phyloP scores from a whole-genome alignment of 2,113 vertebrate genomes.

The Morone chrysops region DNA sequence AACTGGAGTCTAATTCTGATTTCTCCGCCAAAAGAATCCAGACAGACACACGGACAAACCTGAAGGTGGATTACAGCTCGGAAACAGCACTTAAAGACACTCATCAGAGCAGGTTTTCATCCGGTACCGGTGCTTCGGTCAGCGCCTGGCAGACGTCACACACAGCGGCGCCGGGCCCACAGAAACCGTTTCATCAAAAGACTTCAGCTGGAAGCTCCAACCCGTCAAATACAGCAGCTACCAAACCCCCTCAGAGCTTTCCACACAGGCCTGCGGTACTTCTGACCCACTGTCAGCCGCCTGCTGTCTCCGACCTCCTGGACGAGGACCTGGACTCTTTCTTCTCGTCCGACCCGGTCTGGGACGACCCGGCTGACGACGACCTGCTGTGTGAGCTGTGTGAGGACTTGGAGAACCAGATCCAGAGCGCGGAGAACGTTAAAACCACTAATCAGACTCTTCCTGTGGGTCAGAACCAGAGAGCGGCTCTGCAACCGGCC shows the following conservation, averaged over 20 bases:
- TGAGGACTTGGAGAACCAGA: conserved; percentile 88
- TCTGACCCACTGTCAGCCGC: fast-evolving
- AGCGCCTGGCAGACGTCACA: neutral
- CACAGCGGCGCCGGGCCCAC: neutral
- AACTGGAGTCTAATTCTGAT: conserved; percentile 45
- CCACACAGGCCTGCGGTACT: neutral
- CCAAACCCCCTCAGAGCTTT: neutral
- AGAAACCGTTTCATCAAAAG: neutral
- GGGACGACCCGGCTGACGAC: conserved; percentile 88
- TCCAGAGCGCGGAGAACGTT: neutral
- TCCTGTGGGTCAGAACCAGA: neutral
- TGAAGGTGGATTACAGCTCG: neutral
- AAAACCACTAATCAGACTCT: neutral
- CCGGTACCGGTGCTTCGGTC: neutral
- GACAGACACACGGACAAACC: neutral
- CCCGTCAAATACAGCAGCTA: fast-evolving
- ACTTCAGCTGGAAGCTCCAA: neutral
- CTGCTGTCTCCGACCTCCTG: neutral
- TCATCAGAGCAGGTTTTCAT: neutral
- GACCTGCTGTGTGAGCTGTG: conserved; percentile 91
- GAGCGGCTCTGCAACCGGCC: neutral
- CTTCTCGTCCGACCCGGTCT: conserved; percentile 80
- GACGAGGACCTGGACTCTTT: conserved; percentile 73
- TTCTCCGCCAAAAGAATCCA: conserved; percentile 33
- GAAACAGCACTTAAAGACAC: fast-evolving